A percentile compares a stretch with the other conserved stretches of the same genome.
Evolutionary conservation across 2,113 vertebrate species (phyloP).

Genomic region (Siphamia tubifer): DNA sequence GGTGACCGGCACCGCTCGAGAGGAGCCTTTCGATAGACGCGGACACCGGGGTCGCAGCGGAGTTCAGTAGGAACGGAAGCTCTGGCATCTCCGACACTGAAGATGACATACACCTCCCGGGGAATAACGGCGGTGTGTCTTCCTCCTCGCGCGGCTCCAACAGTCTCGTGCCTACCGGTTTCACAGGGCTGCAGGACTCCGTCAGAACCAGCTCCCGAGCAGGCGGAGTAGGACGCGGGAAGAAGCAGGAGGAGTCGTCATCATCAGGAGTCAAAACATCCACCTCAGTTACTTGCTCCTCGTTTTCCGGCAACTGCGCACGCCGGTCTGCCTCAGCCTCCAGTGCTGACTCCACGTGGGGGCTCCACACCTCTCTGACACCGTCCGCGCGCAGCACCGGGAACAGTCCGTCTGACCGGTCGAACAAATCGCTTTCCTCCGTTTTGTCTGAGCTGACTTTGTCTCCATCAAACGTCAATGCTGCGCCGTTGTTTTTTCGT

Average conservation of each 20-base stretch:
- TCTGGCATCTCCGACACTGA: constrained; percentile 77
- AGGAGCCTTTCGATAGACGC: constrained; percentile 76
- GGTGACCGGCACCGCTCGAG: constrained; percentile 33
- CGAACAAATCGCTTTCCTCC: not conserved
- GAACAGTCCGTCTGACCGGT: not conserved
- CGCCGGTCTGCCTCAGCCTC: constrained; percentile 64
- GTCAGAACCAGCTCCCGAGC: constrained; percentile 10
- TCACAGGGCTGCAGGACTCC: constrained; percentile 81
- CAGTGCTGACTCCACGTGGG: constrained; percentile 64
- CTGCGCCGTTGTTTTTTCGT: constrained; percentile 29
- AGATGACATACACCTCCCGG: constrained; percentile 80
- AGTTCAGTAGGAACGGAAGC: constrained; percentile 81
- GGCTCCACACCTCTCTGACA: constrained; percentile 58
- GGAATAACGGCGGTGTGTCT: constrained; percentile 67
- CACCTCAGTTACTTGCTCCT: constrained; percentile 47
- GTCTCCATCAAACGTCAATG: not conserved
- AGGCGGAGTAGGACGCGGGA: constrained; percentile 25
- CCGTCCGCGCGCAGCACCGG: constrained; percentile 37
- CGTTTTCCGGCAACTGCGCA: constrained; percentile 64
- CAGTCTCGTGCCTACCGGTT: constrained; percentile 80
- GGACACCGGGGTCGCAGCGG: constrained; percentile 60
- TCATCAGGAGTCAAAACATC: constrained; percentile 43
- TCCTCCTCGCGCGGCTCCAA: constrained; percentile 23
- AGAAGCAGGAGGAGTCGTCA: constrained; percentile 49
- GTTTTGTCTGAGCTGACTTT: not conserved